A percentile compares a stretch with the other conserved stretches of the same genome.
Evolutionary conservation across 2,113 vertebrate species (phyloP).

Genomic region (Numenius arquata): DNA sequence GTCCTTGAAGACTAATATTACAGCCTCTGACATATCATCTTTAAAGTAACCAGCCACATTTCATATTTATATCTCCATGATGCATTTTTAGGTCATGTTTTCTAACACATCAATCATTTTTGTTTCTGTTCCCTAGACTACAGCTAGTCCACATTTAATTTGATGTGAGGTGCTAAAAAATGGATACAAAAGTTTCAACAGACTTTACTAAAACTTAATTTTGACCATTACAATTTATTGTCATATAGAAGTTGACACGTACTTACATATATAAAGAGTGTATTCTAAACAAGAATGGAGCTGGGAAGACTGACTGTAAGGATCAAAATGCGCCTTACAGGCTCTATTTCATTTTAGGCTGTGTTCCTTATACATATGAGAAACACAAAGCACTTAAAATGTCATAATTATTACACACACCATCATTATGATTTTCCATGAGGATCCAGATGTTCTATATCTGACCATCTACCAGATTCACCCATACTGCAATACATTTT

Average conservation of each 20-base stretch:
- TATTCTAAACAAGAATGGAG: background rate
- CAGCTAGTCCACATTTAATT: background rate
- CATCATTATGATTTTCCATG: background rate
- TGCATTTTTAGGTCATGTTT: background rate
- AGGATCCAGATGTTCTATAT: background rate
- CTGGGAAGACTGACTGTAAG: background rate
- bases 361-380: background rate
- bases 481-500: background rate
- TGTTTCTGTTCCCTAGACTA: background rate
- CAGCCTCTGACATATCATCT: background rate
- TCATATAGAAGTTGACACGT: background rate
- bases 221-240: background rate
- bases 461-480: background rate
- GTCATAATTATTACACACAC: background rate
- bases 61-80: background rate
- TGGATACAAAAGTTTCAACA: background rate
- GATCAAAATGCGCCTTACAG: background rate
- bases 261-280: background rate
- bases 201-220: background rate
- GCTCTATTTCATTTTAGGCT: background rate
- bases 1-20: background rate
- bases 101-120: accelerated
- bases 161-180: background rate
- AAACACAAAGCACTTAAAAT: background rate
- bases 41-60: background rate